Conservation (phyloP, 1,140 invertebrate genomes). For the Limonius californicus region DNA sequence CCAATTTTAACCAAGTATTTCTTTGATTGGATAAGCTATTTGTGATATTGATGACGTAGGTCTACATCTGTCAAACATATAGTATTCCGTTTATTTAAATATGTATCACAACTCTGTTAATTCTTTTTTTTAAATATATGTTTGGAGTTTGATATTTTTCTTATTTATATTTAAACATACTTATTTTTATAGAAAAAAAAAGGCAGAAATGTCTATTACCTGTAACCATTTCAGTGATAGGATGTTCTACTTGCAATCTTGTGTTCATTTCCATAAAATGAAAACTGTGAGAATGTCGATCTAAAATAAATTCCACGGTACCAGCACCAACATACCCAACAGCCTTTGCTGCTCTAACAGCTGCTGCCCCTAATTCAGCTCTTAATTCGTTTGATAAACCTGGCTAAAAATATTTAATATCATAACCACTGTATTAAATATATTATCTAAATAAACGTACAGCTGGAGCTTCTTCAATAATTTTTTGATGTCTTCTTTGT, state of each 20-base stretch:
- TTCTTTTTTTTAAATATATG: too few relatives aligned
- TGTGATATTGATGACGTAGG: too few relatives aligned
- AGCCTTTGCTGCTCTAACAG: conserved; percentile 85
- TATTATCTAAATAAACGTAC: too few relatives aligned
- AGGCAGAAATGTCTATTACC: conserved; percentile 45
- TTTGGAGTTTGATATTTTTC: too few relatives aligned
- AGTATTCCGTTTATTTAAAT: too few relatives aligned
- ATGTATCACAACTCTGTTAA: too few relatives aligned
- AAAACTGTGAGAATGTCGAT: conserved; percentile 77
- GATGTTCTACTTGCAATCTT: conserved; percentile 91
- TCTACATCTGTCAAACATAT: too few relatives aligned
- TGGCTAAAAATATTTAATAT: conserved; percentile 56
- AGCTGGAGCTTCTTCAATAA: conserved; percentile 97
- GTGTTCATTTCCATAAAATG: conserved; percentile 99
- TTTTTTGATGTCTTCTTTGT: conserved; percentile 95
- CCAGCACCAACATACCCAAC: conserved; percentile 95
- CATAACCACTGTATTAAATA: too few relatives aligned
- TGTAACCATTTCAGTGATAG: conserved; percentile 97
- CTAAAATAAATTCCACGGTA: conserved; percentile 94
- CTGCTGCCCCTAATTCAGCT: conserved; percentile 77
- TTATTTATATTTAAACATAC: too few relatives aligned
- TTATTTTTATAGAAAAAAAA: neutral
- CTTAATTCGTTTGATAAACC: conserved; percentile 75
- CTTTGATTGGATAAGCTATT: too few relatives aligned
- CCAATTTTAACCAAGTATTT: too few relatives aligned